Evolutionary conservation across 2,113 vertebrate species (phyloP).

Genomic region (Istiophorus platypterus): DNA sequence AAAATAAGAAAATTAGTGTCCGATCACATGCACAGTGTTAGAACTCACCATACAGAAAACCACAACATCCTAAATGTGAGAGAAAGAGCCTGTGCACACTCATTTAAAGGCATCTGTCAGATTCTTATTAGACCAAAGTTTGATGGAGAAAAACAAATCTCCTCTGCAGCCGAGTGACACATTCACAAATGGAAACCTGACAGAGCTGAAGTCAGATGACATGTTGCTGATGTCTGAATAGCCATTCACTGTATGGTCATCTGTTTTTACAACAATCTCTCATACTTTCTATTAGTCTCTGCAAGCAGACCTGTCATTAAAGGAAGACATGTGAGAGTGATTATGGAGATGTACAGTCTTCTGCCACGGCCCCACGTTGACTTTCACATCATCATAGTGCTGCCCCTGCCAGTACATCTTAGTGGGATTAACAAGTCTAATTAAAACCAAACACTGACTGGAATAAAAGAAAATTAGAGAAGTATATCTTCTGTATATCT

Average conservation of each 20-base stretch:
- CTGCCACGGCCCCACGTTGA: slow-evolving; percentile 5
- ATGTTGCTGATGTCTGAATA: slow-evolving; percentile 16
- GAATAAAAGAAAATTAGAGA: neutral
- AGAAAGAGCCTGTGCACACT: neutral
- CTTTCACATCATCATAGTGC: neutral
- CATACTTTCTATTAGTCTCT: slow-evolving; percentile 30
- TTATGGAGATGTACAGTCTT: slow-evolving; percentile 19
- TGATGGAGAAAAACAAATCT: slow-evolving; percentile 3
- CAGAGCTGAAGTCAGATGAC: slow-evolving; percentile 1
- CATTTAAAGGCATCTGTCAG: neutral
- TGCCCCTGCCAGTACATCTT: slow-evolving; percentile 15
- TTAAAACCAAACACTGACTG: slow-evolving; percentile 43
- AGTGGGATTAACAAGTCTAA: slow-evolving; percentile 37
- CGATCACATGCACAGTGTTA: slow-evolving; percentile 26
- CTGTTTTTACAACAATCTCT: neutral
- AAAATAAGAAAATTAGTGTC: slow-evolving; percentile 19
- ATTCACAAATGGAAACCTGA: slow-evolving; percentile 8
- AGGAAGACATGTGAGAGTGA: neutral
- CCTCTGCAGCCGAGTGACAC: neutral
- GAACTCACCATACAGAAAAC: slow-evolving; percentile 1
- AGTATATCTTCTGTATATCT: neutral
- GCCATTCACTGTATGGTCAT: neutral
- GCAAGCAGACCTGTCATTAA: slow-evolving; percentile 19
- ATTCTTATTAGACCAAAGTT: slow-evolving; percentile 16
- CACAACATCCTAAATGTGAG: neutral